These are phyloP conservation scores for Matsumyia berberina DNA, from an alignment of 2,888 invertebrate genomes.

Conservation along the genomic window DNA sequence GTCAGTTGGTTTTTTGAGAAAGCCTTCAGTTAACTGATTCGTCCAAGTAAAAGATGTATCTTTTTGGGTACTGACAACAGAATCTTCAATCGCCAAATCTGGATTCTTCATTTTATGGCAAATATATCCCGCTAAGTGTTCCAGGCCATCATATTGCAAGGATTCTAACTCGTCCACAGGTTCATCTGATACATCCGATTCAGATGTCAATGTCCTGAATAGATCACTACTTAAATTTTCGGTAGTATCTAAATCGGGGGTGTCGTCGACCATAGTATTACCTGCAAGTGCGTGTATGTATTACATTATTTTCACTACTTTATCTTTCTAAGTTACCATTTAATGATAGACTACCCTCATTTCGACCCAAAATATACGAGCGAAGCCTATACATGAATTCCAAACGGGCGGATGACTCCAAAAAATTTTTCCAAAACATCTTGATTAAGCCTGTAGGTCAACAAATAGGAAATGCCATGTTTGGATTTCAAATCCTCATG, in stretches of 20 bases:
- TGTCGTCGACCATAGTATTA: slow-evolving; percentile 1
- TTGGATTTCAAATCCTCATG: not conserved
- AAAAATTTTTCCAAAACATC: slow-evolving; percentile 6
- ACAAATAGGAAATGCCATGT: not conserved
- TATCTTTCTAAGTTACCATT: not conserved
- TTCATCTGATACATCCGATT: no score
- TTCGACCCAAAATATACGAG: slow-evolving; percentile 11
- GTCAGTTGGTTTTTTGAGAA: no score
- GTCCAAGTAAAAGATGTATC: no score
- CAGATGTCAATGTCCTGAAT: no score
- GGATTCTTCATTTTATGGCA: no score
- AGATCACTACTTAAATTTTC: no score
- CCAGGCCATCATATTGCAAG: no score
- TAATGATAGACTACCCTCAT: slow-evolving; percentile 8
- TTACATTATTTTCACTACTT: not conserved
- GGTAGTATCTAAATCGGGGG: slow-evolving; percentile 3
- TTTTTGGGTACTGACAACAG: no score
- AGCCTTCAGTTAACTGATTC: no score
- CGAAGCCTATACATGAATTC: slow-evolving; percentile 23
- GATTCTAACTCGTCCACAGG: no score
- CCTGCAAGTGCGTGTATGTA: not conserved
- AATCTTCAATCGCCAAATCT: no score
- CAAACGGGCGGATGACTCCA: slow-evolving; percentile 5
- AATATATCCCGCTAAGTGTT: no score
- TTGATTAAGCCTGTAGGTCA: slow-evolving; percentile 1